Percentiles rank a stretch among this genome's conserved stretches.
These are phyloP conservation scores for Mycogona germanica DNA, from an alignment of 2,888 invertebrate genomes.

Conservation along the genomic window DNA sequence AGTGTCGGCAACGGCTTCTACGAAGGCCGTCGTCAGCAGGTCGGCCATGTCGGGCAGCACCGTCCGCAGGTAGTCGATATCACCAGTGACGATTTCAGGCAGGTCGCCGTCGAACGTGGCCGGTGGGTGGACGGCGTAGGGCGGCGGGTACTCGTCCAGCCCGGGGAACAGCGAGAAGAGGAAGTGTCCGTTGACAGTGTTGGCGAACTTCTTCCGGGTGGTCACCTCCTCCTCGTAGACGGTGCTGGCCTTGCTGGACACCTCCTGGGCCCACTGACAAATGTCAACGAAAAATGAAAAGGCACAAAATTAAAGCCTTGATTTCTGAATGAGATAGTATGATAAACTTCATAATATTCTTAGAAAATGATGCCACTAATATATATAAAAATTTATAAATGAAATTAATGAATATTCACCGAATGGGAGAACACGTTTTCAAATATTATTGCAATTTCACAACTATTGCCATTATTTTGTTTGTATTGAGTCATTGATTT, in stretches of 20 bases:
- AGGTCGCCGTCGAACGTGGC: constrained; percentile 33
- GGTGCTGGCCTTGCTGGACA: constrained; percentile 61
- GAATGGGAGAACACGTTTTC: background rate
- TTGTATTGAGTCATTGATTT: too few species aligned
- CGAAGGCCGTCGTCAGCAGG: too few species aligned
- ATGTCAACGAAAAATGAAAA: constrained; percentile 8
- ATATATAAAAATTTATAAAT: background rate
- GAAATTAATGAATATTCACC: background rate
- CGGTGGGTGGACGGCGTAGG: constrained; percentile 55
- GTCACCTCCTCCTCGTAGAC: constrained; percentile 74
- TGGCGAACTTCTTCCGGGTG: constrained; percentile 62
- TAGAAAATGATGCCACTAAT: background rate
- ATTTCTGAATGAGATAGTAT: constrained; percentile 9
- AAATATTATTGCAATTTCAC: too few species aligned
- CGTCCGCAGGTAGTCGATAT: constrained; percentile 31
- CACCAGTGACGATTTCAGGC: constrained; percentile 32
- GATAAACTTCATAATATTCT: background rate
- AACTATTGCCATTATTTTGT: too few species aligned
- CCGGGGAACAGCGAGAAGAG: constrained; percentile 78
- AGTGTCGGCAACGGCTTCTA: too few species aligned
- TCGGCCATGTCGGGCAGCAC: constrained; percentile 30
- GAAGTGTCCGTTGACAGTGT: constrained; percentile 61
- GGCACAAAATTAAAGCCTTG: too few species aligned
- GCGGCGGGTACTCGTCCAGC: constrained; percentile 69
- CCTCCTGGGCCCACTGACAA: constrained; percentile 64